Evolutionary conservation across 2,113 vertebrate genomes (phyloP), one percentile per base, ranked within the genome.

Genomic region (Chamaea fasciata): DNA sequence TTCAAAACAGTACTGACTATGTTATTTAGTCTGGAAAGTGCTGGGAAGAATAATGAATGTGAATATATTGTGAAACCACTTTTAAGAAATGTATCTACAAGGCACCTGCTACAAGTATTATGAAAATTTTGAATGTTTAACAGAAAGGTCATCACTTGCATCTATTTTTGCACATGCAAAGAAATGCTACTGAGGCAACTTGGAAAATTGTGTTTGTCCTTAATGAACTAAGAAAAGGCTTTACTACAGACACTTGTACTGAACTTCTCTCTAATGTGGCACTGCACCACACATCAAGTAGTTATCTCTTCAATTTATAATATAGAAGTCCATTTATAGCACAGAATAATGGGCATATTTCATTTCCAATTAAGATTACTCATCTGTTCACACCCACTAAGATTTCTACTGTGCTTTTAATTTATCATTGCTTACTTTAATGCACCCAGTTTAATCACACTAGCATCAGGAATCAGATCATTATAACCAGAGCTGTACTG

Each of bases 301-400:
- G 94, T 97, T 96, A 78, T 93, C 86, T 94, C 64, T 95, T 64
- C 79, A 90, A 88, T 96, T 97, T 87, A 93, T 94, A 94, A 96
- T 91, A 95, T 76, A 65, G 70, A 92, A 84, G n/a, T 95, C 89
- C 82, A 96, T 96, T 97, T 97, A 96, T 95, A 97, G 89, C 55
- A 92, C 86, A 92, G 91, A 93, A 97, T 97, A 97, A 98, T 94
- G 74, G 95, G 55, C 52, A 93, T 83, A 96, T 97, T 98, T 98
- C 96, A 97, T 94, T 96, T 97, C 90, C 92, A 97, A 97, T 97
- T 97, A 95, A 92, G 92, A 97, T 98, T 98, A 96, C 93, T 98
- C 97, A 98, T 97, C 92, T 97, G 65, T 86, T 97, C 96, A 87
- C 92, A 97, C 90, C 92, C 94, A 97, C 95, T 41, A 95, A 93